Base-by-base conservation (phyloP, 2,797 vertebrate species). In the Diplodus puntazzo region DNA sequence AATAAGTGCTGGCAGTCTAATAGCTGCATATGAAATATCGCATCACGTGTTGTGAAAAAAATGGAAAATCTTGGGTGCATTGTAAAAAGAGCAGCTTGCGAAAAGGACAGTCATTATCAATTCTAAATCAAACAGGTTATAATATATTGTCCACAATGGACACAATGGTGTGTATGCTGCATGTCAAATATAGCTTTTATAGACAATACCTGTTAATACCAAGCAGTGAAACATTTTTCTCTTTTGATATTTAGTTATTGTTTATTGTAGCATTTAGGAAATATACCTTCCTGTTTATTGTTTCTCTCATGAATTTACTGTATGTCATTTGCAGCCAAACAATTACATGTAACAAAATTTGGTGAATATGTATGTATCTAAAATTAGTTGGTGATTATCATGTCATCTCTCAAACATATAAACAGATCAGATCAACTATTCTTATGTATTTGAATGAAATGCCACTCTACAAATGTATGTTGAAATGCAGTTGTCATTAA, bases 321-420 rank as follows among this genome's bases (percentile, higher is more conserved):
- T 54, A 34, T 53, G 4, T 45, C 1, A 73, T 13, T 64, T 73
- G 39, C 71, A 64, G 49, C 60, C 71, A 77, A 62, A 34, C 23
- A 60, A 53, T 60, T 69, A 60, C 34, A 53, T 75, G 63, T 76
- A 25, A 18, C n/a, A 16, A 68, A 25, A 75, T 75, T 8, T 59
- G 27, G 52, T 66, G 54, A 75, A 75, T 65, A 75, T 75, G 54
- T 30, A 30, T 67, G 10, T 65, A 16, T 58, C 64, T 68, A 60
- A 67, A 75, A 75, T 75, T 42, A 23, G n/a, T 58, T 59, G 68
- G 54, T 58, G 68, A 59, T 54, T 23, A 69, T 42, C 30, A 54
- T 54, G 21, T 46, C 21, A 69, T 20, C 17, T 69, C 53, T 27
- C 6, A 54, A 54, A 54, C 11, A 70, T 59, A 34, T n/a, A 69